Percentiles rank a stretch among this genome's conserved stretches.
phyloP scores from a whole-genome alignment of 2,113 vertebrate species.

The Chamaea fasciata region DNA sequence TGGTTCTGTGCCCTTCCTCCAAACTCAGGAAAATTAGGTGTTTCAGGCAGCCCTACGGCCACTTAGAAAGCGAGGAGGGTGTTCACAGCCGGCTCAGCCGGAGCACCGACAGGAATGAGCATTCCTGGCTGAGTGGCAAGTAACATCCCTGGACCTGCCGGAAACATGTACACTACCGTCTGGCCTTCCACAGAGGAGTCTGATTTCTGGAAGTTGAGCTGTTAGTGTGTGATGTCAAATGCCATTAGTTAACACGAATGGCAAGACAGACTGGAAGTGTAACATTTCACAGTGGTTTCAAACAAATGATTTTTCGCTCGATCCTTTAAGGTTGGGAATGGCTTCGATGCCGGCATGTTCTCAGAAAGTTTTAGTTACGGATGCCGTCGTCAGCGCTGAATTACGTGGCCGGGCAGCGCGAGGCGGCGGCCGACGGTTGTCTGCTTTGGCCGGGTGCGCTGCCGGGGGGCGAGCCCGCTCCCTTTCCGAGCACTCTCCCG shows the following conservation, averaged over 20 bases:
- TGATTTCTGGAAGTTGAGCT: neutral
- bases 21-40: neutral
- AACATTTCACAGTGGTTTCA: neutral
- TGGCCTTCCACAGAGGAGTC: neutral
- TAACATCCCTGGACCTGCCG: too few species aligned
- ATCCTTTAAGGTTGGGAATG: neutral
- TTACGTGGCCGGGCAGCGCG: neutral
- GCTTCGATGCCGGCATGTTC: neutral
- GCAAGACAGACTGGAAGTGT: neutral
- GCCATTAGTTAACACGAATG: neutral
- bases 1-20: neutral
- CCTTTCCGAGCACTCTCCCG: too few species aligned
- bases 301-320: neutral
- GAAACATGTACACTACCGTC: neutral
- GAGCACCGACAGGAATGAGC: neutral
- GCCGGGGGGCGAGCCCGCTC: neutral
- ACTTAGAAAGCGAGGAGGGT: neutral
- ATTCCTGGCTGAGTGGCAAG: neutral
- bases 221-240: neutral
- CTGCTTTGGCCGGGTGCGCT: neutral
- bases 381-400: neutral
- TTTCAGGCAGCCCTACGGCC: neutral
- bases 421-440: neutral
- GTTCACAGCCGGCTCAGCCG: neutral
- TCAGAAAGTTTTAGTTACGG: neutral